These are phyloP conservation scores for Aleadryas rufinucha DNA, from an alignment of 2,113 vertebrate species.

Conservation along the genomic window DNA sequence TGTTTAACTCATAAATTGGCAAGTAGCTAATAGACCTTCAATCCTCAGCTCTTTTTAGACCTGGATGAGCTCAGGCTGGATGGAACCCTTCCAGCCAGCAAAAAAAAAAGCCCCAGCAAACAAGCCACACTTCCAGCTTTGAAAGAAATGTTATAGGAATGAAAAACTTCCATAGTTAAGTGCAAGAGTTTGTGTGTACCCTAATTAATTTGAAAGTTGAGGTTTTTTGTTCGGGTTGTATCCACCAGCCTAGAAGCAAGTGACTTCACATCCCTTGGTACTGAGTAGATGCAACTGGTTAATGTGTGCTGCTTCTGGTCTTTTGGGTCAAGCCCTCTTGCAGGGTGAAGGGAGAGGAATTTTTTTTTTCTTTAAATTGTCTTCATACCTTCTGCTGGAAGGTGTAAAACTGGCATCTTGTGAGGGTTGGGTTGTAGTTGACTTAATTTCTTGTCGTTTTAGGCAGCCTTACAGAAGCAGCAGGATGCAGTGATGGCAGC, in stretches of 20 bases:
- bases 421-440: neutral
- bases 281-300: neutral
- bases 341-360: neutral
- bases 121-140: neutral
- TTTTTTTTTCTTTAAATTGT: neutral
- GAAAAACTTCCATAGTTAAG: neutral
- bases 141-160: neutral
- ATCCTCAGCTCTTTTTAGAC: neutral
- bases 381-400: neutral
- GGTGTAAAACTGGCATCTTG: neutral
- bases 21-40: neutral
- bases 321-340: neutral
- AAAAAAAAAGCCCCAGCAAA: neutral
- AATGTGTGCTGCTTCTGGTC: neutral
- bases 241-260: neutral
- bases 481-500: conserved; percentile 76
- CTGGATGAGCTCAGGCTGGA: neutral
- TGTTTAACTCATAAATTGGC: neutral
- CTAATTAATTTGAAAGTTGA: neutral
- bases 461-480: conserved; percentile 95
- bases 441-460: neutral
- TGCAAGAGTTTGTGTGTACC: neutral
- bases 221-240: neutral
- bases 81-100: neutral
- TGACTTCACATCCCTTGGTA: neutral